phyloP scores from a whole-genome alignment of 2,797 vertebrate species.

The Knipowitschia caucasica region DNA sequence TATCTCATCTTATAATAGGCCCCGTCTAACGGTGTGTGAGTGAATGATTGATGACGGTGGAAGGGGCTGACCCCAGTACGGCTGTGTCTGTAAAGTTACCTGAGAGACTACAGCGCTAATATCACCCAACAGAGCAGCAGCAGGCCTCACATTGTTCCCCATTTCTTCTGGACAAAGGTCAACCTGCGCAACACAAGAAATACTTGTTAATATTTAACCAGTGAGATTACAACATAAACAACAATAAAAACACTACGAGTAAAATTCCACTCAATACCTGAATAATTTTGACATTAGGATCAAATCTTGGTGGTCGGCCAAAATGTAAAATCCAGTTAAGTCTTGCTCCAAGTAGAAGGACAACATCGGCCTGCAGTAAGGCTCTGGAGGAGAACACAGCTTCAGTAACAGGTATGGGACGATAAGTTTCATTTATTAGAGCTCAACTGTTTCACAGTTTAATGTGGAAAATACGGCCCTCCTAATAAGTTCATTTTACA shows the following conservation, averaged over 20 bases:
- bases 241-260: background rate
- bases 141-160: conserved; percentile 90
- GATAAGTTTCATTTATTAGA: too few relatives aligned
- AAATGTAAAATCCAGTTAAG: conserved; percentile 99
- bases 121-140: conserved; percentile 86
- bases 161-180: conserved; percentile 95
- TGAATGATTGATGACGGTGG: too few relatives aligned
- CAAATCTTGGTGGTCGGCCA: conserved; percentile 90
- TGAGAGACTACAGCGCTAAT: conserved; percentile 81
- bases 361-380: conserved; percentile 87
- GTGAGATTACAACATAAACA: background rate
- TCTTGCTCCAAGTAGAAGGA: conserved; percentile 90
- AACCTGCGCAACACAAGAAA: conserved; percentile 68
- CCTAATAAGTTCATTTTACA: too few relatives aligned
- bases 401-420: too few relatives aligned
- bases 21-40: too few relatives aligned
- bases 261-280: conserved; percentile 74
- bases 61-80: too few relatives aligned
- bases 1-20: too few relatives aligned
- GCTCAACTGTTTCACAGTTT: too few relatives aligned
- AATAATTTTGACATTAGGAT: conserved; percentile 85
- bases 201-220: background rate
- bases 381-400: conserved; percentile 79
- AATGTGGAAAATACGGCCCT: too few relatives aligned
- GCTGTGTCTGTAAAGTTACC: conserved; percentile 78